Evolutionary conservation across 2,797 vertebrate genomes (phyloP), one percentile per base, ranked within the genome.

Genomic region (Lutjanus campechanus): DNA sequence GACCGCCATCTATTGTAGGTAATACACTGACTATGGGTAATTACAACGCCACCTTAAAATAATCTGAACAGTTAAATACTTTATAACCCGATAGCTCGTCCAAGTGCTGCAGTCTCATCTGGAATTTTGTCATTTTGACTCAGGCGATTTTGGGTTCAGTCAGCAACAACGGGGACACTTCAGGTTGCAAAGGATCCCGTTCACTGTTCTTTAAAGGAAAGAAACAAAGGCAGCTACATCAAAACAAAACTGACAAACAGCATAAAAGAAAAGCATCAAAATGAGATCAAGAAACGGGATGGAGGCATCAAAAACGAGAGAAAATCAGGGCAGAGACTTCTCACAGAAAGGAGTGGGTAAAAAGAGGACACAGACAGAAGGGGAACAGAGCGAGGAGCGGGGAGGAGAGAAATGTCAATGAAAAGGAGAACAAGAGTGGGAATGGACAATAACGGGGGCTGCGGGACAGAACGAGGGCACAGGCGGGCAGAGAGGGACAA

Each of bases 241-340:
- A 70, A 70, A 80, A 68, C 15, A 56, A 29, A 67, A 66, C 29
- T n/a, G 47, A 69, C 43, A 22, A 54, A 47, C 50, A 43, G 41
- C 29, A 46, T 49, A 51, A 63, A 72, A 19, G 15, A 22, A 65
- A 40, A 58, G 20, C 41, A 60, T 41, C 29, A 74, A 68, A 74
- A 60, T 36, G n/a, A 58, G 58, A 73, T 17, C 40, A 40, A 68
- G 56, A 46, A 59, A 0, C 3, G 5, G 3, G 68, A 69, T 61
- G 54, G 20, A 74, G 62, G 29, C 29, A 29, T 72, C 12, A 59
- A 55, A 67, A 62, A 36, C 1, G 58, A 67, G 61, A 60, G 51
- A 49, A 68, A 84, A 79, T 2, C 56, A 81, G 82, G 72, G 44
- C 79, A 83, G 69, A 11, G 47, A 60, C 47, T 76, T 75, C 43